Conservation (phyloP, 2,888 invertebrate genomes). For the Drosophila kambysellisi region DNA sequence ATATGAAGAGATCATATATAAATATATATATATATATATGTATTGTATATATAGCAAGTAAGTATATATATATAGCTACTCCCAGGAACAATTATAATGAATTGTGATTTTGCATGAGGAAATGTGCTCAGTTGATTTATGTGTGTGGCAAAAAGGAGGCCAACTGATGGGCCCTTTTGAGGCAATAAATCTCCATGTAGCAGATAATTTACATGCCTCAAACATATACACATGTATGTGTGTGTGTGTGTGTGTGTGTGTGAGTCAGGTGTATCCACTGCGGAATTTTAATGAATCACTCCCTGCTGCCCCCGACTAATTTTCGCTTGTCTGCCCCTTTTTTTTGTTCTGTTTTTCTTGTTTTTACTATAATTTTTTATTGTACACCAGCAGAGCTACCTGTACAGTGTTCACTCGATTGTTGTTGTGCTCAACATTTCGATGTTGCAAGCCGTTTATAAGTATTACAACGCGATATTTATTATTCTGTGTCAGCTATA, state of each 20-base stretch:
- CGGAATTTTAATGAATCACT: background rate
- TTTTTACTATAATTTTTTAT: slow-evolving; percentile 57
- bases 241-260: background rate
- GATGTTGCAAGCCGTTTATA: slow-evolving; percentile 35
- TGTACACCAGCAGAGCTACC: slow-evolving; percentile 31
- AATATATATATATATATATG: too few relatives aligned
- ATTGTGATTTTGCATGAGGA: background rate
- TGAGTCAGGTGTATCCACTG: background rate
- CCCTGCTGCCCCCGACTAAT: slow-evolving; percentile 7
- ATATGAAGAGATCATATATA: background rate
- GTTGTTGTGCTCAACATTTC: slow-evolving; percentile 33
- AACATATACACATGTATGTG: background rate
- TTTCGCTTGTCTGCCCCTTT: slow-evolving; percentile 11
- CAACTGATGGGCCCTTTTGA: background rate
- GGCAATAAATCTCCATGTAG: background rate
- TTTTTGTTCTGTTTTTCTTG: slow-evolving; percentile 26
- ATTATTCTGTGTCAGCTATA: slow-evolving; percentile 78
- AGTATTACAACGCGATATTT: slow-evolving; percentile 71
- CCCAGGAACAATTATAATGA: background rate
- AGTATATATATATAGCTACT: background rate
- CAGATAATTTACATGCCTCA: background rate
- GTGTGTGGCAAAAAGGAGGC: background rate
- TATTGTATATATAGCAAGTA: background rate
- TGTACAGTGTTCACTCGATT: slow-evolving; percentile 16
- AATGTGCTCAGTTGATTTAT: background rate